phyloP scores from a whole-genome alignment of 2,797 vertebrate genomes.

The Sebastes taczanowskii region DNA sequence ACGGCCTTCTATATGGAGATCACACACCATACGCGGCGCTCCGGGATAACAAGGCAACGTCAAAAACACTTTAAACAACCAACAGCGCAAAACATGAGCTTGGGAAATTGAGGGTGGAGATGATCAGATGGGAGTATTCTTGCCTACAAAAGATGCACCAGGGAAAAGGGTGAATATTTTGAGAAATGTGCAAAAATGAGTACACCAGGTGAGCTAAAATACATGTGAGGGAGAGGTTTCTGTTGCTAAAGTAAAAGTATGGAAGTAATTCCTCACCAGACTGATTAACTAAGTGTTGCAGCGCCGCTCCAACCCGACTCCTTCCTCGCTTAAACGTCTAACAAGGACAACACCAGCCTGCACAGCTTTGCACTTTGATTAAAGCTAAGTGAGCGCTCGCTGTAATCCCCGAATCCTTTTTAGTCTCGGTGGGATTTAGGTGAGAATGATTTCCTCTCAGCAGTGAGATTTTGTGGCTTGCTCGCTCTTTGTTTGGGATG shows the following conservation, averaged over 20 bases:
- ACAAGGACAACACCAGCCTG: conserved; percentile 53
- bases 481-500: conserved; percentile 55
- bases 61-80: conserved; percentile 60
- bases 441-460: conserved; percentile 70
- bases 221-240: conserved; percentile 20
- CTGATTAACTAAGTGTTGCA: conserved; percentile 39
- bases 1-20: conserved; percentile 50
- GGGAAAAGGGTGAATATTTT: conserved; percentile 28
- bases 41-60: conserved; percentile 48
- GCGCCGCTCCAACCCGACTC: conserved; percentile 3
- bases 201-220: not conserved
- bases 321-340: conserved; percentile 48
- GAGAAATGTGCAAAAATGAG: not conserved
- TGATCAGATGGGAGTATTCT: conserved; percentile 42
- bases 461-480: conserved; percentile 46
- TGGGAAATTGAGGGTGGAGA: conserved; percentile 22
- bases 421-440: conserved; percentile 72
- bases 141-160: conserved; percentile 18
- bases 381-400: conserved; percentile 73
- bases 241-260: conserved; percentile 14
- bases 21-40: conserved; percentile 28
- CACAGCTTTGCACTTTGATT: conserved; percentile 71
- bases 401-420: conserved; percentile 76
- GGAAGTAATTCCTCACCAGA: conserved; percentile 33
- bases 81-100: conserved; percentile 33